These are phyloP conservation scores for Vanessa atalanta DNA, from an alignment of 1,140 invertebrate genomes.

Conservation along the genomic window DNA sequence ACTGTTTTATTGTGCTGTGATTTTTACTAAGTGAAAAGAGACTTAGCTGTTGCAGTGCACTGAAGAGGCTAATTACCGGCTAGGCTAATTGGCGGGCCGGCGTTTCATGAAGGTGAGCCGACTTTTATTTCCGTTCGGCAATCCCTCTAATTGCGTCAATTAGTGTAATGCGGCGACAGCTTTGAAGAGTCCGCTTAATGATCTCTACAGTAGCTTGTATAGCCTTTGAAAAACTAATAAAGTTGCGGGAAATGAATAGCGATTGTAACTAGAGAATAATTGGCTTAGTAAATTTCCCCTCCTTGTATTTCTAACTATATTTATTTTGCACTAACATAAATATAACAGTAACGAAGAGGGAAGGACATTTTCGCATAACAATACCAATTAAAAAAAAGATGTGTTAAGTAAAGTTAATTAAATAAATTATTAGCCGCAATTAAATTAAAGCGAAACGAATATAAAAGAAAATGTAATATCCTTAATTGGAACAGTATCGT, in stretches of 20 bases:
- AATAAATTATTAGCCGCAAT: conserved; percentile 25
- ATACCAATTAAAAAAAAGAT: background rate
- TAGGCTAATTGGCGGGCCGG: conserved; percentile 77
- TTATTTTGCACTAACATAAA: background rate
- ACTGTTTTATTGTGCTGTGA: conserved; percentile 63
- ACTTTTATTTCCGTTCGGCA: conserved; percentile 80
- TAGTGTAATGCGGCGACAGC: conserved; percentile 80
- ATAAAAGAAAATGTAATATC: conserved; percentile 42
- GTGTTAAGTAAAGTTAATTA: conserved; percentile 20
- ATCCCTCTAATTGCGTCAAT: conserved; percentile 81
- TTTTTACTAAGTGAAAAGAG: conserved; percentile 60
- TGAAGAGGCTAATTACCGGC: conserved; percentile 75
- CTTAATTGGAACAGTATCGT: conserved; percentile 40
- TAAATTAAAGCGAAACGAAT: conserved; percentile 24
- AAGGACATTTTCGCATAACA: background rate
- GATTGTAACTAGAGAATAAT: conserved; percentile 26
- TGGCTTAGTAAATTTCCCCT: conserved; percentile 24
- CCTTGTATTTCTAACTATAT: conserved; percentile 7
- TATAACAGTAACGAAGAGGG: background rate
- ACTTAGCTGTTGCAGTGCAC: conserved; percentile 60
- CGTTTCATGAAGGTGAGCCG: conserved; percentile 80
- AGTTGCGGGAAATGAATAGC: conserved; percentile 35
- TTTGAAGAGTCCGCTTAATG: conserved; percentile 76
- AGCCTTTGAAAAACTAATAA: conserved; percentile 65
- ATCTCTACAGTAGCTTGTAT: conserved; percentile 59